These are phyloP conservation scores for Astreopora myriophthalma DNA, from an alignment of 64 coral and sea anemone genomes.

Conservation along the genomic window DNA sequence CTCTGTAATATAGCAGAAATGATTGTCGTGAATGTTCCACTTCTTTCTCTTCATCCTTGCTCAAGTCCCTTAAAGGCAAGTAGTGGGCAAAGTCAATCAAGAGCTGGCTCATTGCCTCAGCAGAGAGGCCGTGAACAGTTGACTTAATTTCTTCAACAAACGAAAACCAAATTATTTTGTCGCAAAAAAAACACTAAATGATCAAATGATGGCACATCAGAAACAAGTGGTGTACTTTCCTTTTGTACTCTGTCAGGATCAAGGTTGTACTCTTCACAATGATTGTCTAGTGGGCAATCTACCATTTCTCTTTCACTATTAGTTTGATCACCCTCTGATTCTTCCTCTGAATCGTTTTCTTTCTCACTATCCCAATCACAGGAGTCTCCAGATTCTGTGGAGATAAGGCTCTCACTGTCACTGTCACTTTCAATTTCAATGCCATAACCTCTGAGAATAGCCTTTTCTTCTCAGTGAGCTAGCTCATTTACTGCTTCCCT, in stretches of 20 bases:
- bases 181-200: constrained; percentile 43
- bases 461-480: neutral
- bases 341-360: constrained; percentile 7
- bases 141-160: constrained; percentile 61
- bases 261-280: neutral
- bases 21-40: constrained; percentile 9
- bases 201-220: constrained; percentile 44
- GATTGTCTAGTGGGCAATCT: neutral
- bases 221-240: constrained; percentile 19
- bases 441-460: neutral
- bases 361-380: constrained; percentile 1
- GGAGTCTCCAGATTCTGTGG: neutral
- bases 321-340: constrained; percentile 12
- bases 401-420: constrained; percentile 6
- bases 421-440: constrained; percentile 12
- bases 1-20: constrained; percentile 8
- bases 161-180: constrained; percentile 68
- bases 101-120: constrained; percentile 52
- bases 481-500: constrained; percentile 5
- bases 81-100: constrained; percentile 36
- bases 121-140: neutral
- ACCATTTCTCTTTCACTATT: neutral
- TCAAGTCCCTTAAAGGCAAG: neutral
- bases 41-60: constrained; percentile 8
- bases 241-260: constrained; percentile 15